Evolutionary conservation across 1,140 invertebrate genomes (phyloP).

Genomic region (Drosophila sulfurigaster): DNA sequence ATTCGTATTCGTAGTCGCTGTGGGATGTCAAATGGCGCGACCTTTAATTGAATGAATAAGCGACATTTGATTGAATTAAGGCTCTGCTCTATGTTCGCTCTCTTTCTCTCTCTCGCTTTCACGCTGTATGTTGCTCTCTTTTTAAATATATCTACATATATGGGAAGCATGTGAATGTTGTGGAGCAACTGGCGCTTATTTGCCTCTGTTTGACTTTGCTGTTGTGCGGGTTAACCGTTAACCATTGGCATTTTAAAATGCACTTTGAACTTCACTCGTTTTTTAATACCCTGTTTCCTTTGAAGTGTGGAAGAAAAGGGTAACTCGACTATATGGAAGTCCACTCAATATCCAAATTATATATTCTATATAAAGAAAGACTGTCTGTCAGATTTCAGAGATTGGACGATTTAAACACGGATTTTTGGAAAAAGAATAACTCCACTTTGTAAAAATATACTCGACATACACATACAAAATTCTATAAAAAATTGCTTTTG

Average conservation of each 20-base stretch:
- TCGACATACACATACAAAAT: too few relatives aligned
- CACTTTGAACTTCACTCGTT: slow-evolving; percentile 40
- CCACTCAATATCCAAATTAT: too few relatives aligned
- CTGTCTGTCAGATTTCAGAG: too few relatives aligned
- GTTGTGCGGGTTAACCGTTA: slow-evolving; percentile 30
- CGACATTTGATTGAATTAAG: slow-evolving; percentile 84
- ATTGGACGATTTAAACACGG: too few relatives aligned
- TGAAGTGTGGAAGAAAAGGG: not conserved
- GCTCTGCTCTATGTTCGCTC: slow-evolving; percentile 26
- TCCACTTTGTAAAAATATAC: too few relatives aligned
- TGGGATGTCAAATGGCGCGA: slow-evolving; percentile 79
- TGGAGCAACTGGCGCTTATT: slow-evolving; percentile 43
- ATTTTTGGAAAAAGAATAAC: too few relatives aligned
- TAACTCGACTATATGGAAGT: too few relatives aligned
- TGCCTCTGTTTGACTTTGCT: slow-evolving; percentile 18
- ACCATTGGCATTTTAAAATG: slow-evolving; percentile 51
- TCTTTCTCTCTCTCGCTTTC: not conserved
- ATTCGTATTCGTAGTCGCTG: slow-evolving; percentile 52
- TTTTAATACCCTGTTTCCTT: not conserved
- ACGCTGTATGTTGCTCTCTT: slow-evolving; percentile 22
- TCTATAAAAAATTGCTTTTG: too few relatives aligned
- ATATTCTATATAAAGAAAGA: too few relatives aligned
- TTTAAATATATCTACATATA: slow-evolving; percentile 27
- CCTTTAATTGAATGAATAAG: slow-evolving; percentile 84
- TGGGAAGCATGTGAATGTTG: not conserved